These are phyloP conservation scores for Hyppa rectilinea DNA, from an alignment of 2,888 invertebrate genomes.

Conservation along the genomic window DNA sequence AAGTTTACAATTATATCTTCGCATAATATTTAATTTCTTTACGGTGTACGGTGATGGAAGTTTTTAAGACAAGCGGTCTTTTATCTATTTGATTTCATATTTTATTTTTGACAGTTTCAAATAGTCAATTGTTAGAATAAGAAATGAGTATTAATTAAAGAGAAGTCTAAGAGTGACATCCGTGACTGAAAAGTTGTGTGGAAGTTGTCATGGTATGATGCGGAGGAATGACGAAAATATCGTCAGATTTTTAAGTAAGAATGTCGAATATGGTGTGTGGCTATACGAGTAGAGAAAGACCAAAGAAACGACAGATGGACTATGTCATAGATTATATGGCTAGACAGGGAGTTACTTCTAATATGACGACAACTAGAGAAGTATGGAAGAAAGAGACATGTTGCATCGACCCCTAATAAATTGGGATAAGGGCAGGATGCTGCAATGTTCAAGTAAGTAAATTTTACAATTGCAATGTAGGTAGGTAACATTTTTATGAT, in stretches of 20 bases:
- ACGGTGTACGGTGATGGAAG: too few relatives aligned
- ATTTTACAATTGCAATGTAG: constrained; percentile 2
- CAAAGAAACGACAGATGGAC: background rate
- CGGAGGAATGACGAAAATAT: background rate
- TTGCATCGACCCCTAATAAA: background rate
- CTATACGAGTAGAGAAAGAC: background rate
- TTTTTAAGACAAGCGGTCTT: too few relatives aligned
- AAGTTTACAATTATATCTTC: too few relatives aligned
- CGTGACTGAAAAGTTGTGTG: background rate
- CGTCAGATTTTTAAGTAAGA: background rate
- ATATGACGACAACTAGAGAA: background rate
- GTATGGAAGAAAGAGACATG: background rate
- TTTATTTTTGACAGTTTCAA: too few relatives aligned
- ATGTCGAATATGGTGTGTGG: too few relatives aligned
- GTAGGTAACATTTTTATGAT: constrained; percentile 13
- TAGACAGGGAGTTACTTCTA: background rate
- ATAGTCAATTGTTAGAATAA: background rate
- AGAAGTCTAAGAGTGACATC: background rate
- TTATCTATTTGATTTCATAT: too few relatives aligned
- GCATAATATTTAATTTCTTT: too few relatives aligned
- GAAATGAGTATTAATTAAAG: background rate
- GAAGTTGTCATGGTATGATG: background rate
- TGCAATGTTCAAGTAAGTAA: background rate
- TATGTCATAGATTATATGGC: background rate
- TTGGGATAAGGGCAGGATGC: background rate